Percentiles rank a stretch among this genome's conserved stretches.
phyloP scores from a whole-genome alignment of 37 sponge, comb jelly and placozoan genomes.

The Spongilla lacustris region DNA sequence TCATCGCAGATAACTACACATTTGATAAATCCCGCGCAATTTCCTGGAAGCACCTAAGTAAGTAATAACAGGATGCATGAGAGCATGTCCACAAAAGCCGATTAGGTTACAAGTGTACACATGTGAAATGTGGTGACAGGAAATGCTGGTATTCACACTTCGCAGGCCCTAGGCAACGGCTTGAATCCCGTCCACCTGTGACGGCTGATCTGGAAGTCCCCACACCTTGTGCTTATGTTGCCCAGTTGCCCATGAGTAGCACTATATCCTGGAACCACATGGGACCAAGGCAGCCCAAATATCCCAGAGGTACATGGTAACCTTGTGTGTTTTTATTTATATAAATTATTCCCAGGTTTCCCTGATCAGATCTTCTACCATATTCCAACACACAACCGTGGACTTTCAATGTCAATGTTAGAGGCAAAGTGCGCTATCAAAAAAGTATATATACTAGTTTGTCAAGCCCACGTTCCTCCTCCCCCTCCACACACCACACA shows the following conservation, averaged over 20 bases:
- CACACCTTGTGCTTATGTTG: conserved; percentile 56
- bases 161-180: conserved; percentile 50
- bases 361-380: conserved; percentile 31
- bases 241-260: background rate
- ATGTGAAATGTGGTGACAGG: background rate
- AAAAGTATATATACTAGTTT: background rate
- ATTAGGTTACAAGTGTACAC: background rate
- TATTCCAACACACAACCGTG: conserved; percentile 16
- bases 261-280: background rate
- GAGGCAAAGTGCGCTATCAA: conserved; percentile 9
- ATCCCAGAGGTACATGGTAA: background rate
- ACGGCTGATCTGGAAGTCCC: conserved; percentile 35
- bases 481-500: background rate
- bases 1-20: background rate
- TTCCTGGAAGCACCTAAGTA: conserved; percentile 6
- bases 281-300: background rate
- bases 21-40: conserved; percentile 20
- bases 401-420: conserved; percentile 18
- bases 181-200: conserved; percentile 50
- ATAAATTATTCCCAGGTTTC: background rate
- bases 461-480: background rate
- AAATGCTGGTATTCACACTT: conserved; percentile 4
- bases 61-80: conserved; percentile 9
- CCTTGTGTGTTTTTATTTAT: background rate
- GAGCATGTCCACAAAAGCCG: background rate